A percentile compares a stretch with the other conserved stretches of the same genome.
These are phyloP conservation scores for Harpagus bidentatus DNA, from an alignment of 2,113 vertebrate genomes.

Conservation along the genomic window DNA sequence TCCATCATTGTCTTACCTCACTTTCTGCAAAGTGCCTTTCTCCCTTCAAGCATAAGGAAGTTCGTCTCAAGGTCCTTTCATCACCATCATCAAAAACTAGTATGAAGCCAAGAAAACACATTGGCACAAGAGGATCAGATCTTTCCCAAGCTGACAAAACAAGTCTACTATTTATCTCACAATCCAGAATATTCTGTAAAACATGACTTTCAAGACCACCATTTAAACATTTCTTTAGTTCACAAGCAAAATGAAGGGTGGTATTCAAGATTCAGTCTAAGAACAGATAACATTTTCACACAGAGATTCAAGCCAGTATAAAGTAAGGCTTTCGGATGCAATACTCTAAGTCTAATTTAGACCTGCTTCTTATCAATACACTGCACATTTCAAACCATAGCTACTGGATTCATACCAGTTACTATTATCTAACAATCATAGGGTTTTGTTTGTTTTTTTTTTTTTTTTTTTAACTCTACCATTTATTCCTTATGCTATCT, in stretches of 20 bases:
- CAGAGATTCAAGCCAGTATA: background rate
- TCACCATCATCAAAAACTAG: conserved; percentile 98
- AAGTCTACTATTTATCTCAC: background rate
- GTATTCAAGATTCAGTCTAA: background rate
- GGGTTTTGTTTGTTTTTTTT: background rate
- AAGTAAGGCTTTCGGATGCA: background rate
- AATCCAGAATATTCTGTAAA: background rate
- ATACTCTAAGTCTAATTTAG: background rate
- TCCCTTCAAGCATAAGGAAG: conserved; percentile 95
- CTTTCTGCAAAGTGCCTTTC: conserved; percentile 98
- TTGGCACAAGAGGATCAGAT: background rate
- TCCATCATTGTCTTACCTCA: conserved; percentile 76
- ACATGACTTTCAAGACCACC: background rate
- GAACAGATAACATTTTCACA: background rate
- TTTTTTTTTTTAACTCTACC: background rate
- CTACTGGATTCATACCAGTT: background rate
- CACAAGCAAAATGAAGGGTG: background rate
- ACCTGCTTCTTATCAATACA: background rate
- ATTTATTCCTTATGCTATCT: background rate
- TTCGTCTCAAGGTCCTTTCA: conserved; percentile 93
- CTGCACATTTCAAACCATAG: background rate
- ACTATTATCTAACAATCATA: background rate
- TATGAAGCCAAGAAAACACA: conserved; percentile 10
- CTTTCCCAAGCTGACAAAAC: background rate
- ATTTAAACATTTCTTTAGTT: background rate